Percentiles rank a stretch among this genome's conserved stretches.
Conservation (phyloP, 2,113 vertebrate genomes). For the Sarotherodon lohbergeri region DNA sequence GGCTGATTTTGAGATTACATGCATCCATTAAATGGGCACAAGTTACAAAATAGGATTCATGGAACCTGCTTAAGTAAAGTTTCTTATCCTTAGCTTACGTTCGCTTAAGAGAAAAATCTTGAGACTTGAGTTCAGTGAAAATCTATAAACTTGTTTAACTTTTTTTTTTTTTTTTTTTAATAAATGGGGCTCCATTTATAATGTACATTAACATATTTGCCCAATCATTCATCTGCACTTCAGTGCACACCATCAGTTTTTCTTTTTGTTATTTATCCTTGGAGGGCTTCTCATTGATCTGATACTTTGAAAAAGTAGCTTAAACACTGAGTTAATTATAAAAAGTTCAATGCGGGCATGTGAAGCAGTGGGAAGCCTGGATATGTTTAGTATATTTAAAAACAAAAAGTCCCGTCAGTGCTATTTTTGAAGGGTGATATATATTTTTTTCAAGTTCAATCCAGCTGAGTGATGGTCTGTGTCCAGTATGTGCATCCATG, state of each 20-base stretch:
- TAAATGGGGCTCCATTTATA: not conserved
- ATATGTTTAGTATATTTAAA: not conserved
- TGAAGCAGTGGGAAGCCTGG: not conserved
- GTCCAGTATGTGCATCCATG: constrained; percentile 2
- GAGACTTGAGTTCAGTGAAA: not conserved
- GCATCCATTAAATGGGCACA: not conserved
- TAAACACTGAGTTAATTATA: not conserved
- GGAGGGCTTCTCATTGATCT: not conserved
- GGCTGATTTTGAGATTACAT: not conserved
- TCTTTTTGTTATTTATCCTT: not conserved
- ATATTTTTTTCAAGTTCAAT: constrained; percentile 13
- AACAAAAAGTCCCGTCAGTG: not conserved
- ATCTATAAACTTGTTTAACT: not conserved
- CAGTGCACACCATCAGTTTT: not conserved
- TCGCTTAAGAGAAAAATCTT: not conserved
- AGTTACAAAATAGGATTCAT: not conserved
- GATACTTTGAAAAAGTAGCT: not conserved
- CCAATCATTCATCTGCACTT: not conserved
- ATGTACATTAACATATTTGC: not conserved
- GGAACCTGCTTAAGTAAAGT: not conserved
- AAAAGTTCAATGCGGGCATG: not conserved
- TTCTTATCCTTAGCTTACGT: not conserved
- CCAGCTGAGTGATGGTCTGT: not conserved
- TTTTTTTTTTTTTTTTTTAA: not conserved
- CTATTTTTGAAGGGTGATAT: not conserved